These are phyloP conservation scores for Lamellibrachia luymesi DNA, from an alignment of 1,140 invertebrate species.

Conservation along the genomic window DNA sequence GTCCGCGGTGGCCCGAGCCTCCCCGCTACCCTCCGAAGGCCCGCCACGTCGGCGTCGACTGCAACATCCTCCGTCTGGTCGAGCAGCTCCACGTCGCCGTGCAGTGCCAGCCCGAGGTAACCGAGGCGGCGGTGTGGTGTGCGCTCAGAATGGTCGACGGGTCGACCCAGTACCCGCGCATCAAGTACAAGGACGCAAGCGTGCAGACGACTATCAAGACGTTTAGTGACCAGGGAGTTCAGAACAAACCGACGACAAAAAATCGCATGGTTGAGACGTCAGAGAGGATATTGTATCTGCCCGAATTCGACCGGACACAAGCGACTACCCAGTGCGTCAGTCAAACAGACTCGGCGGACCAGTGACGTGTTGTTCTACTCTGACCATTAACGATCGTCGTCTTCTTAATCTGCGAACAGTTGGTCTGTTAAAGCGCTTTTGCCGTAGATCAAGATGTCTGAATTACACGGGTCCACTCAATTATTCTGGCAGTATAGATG, in stretches of 20 bases:
- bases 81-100: not conserved
- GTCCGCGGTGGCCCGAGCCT: not conserved
- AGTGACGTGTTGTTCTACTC: not conserved
- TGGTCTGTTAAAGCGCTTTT: not conserved
- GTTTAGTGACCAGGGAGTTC: not conserved
- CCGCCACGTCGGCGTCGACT: slow-evolving; percentile 1
- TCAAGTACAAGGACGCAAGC: not conserved
- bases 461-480: not conserved
- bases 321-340: not conserved
- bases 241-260: not conserved
- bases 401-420: not conserved
- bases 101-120: not conserved
- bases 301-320: not conserved
- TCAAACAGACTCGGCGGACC: not conserved
- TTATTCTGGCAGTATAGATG: not conserved
- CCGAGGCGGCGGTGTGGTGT: not conserved
- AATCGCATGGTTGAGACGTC: slow-evolving; percentile 9
- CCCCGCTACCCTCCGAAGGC: slow-evolving; percentile 9
- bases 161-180: not conserved
- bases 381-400: not conserved
- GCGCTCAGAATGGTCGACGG: not conserved
- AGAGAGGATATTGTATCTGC: not conserved
- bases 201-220: slow-evolving; percentile 6
- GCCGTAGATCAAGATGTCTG: not conserved
- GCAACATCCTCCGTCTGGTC: not conserved